phyloP scores from a whole-genome alignment of 2,888 invertebrate species.

The Lumbricus terrestris region DNA sequence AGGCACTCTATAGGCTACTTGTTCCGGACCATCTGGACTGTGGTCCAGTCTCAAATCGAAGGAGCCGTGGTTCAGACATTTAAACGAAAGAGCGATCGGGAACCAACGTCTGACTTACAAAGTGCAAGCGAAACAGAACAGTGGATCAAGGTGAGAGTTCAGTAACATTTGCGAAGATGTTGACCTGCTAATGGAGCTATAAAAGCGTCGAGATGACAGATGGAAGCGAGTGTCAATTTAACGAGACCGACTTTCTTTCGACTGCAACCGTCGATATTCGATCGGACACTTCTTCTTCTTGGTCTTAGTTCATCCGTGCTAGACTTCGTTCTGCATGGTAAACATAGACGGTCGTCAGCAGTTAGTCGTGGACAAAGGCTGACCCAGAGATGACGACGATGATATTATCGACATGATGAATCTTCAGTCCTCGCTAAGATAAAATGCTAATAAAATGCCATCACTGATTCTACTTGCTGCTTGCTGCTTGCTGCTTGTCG shows the following conservation, averaged over 20 bases:
- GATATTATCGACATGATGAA: not conserved
- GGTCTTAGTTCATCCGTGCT: too few relatives aligned
- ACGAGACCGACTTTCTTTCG: not conserved
- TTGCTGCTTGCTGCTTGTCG: not conserved
- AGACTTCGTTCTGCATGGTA: too few relatives aligned
- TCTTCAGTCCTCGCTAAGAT: not conserved
- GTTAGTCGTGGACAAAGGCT: not conserved
- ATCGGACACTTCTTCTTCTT: too few relatives aligned
- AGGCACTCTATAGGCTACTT: not conserved
- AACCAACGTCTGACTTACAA: not conserved
- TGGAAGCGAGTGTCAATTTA: not conserved
- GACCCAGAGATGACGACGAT: not conserved
- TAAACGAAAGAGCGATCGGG: not conserved
- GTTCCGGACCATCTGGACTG: not conserved
- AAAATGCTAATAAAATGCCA: not conserved
- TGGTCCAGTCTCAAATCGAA: not conserved
- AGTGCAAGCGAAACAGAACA: too few relatives aligned
- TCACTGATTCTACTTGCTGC: not conserved
- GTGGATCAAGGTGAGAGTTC: not conserved
- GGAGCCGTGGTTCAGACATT: too few relatives aligned
- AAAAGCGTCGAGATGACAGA: too few relatives aligned
- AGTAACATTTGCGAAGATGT: not conserved
- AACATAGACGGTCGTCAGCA: not conserved
- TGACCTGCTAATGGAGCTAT: not conserved
- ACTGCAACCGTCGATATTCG: not conserved